Evolutionary conservation across 2,113 vertebrate genomes (phyloP), one percentile per base, ranked within the genome.

Genomic region (Leucoraja erinaceus): DNA sequence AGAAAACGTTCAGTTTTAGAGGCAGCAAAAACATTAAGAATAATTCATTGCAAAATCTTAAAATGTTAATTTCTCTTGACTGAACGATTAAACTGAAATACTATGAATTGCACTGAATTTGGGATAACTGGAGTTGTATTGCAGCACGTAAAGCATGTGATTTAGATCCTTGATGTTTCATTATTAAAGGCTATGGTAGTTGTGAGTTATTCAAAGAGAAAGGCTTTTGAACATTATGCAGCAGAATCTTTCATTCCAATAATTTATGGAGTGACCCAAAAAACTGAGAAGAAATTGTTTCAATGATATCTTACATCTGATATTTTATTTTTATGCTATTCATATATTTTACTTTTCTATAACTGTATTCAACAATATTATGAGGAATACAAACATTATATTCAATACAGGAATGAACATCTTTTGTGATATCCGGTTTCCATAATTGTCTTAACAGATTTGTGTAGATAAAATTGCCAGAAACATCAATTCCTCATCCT

Each of bases 321-420:
- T 22, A 72, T 70, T 38, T 8, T 47, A 91, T 72, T 91, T 22
- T 91, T 91, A 72, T 68, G 88, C 38, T 47, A 16, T 88, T 11
- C 4, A 63, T 63, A 59, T 4, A 88, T 25, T 91, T 83, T 70
- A 0, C 25, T 38, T 47, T 63, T 4, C 22, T 84, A 6, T 7
- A 16, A 20, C 61, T 90, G 16, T 61, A 90, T 90, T 38, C 31
- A 90, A 38, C 33, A 90, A 20, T 11, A 25, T 70, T 12, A 33
- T 47, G 33, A 90, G 33, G 11, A 70, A 90, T 70, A 90, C 66
- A 90, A 90, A 70, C 16, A 72, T 88, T 88, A 25, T n/a, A 72
- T 88, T 88, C 83, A 63, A 14, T 5, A 63, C 28, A 88, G 25
- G 56, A 66, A 88, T 11, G 28, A 63, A 63, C 59, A 63, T 88